Percentiles rank a stretch among this genome's conserved stretches.
Conservation (phyloP, 2,113 vertebrate genomes). For the Rissa tridactyla region DNA sequence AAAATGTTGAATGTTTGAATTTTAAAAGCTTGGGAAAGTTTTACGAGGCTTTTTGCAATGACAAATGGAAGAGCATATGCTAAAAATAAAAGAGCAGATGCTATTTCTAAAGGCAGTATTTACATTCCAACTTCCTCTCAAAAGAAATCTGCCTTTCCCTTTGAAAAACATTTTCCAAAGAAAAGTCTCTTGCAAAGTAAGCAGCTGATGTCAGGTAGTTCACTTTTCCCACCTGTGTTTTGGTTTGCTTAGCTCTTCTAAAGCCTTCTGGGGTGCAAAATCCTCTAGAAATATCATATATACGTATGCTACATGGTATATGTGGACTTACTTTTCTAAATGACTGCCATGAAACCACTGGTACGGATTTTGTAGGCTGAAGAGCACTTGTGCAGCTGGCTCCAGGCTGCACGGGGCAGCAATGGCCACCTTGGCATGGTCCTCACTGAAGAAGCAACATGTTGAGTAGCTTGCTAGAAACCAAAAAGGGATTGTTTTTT, state of each 20-base stretch:
- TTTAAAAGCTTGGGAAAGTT: neutral
- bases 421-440: rapidly evolving
- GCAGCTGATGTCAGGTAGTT: rapidly evolving
- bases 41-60: neutral
- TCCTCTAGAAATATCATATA: neutral
- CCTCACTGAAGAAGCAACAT: rapidly evolving
- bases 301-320: neutral
- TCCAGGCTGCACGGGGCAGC: rapidly evolving
- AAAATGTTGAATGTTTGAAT: neutral
- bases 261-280: neutral
- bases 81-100: neutral
- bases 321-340: neutral
- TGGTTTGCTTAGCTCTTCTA: neutral
- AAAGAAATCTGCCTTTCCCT: neutral
- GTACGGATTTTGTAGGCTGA: neutral
- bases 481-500: neutral
- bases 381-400: neutral
- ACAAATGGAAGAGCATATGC: neutral
- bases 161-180: neutral
- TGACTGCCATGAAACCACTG: neutral
- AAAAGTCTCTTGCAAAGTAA: neutral
- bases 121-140: constrained; percentile 10
- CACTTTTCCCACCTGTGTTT: neutral
- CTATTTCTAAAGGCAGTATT: neutral
- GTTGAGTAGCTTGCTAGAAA: neutral